Evolutionary conservation across 2,888 invertebrate genomes (phyloP).

Genomic region (Cephus pygmeus): DNA sequence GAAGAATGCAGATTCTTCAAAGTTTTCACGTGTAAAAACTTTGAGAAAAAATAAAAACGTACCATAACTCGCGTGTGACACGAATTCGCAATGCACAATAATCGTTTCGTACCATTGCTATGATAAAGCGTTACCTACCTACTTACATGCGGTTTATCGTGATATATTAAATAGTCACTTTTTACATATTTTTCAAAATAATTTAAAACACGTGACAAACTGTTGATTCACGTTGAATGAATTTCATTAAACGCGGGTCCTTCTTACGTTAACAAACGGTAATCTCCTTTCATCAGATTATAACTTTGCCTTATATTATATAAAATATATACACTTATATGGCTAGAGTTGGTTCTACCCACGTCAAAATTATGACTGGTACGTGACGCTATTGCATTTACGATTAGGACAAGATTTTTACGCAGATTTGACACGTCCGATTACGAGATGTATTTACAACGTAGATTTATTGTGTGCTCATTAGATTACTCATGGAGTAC

Average conservation of each 20-base stretch:
- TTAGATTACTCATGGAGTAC: neutral
- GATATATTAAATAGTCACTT: neutral
- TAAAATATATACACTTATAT: neutral
- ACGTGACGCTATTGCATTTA: neutral
- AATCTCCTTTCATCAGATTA: neutral
- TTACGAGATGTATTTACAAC: neutral
- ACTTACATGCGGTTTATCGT: neutral
- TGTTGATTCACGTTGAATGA: neutral
- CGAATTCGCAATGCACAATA: neutral
- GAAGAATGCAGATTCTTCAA: neutral
- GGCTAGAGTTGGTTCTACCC: neutral
- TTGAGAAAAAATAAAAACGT: neutral
- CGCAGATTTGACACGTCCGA: neutral
- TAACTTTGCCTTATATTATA: neutral
- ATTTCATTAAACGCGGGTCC: neutral
- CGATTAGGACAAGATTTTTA: neutral
- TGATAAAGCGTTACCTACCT: neutral
- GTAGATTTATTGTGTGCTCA: neutral
- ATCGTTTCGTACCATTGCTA: neutral
- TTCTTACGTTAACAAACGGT: neutral
- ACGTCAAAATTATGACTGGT: neutral
- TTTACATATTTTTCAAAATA: neutral
- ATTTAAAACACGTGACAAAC: neutral
- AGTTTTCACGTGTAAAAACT: neutral
- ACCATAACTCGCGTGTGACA: neutral